Percentiles rank a stretch among this genome's conserved stretches.
Evolutionary conservation across 2,113 vertebrate species (phyloP).

Genomic region (Peromyscus maniculatus): DNA sequence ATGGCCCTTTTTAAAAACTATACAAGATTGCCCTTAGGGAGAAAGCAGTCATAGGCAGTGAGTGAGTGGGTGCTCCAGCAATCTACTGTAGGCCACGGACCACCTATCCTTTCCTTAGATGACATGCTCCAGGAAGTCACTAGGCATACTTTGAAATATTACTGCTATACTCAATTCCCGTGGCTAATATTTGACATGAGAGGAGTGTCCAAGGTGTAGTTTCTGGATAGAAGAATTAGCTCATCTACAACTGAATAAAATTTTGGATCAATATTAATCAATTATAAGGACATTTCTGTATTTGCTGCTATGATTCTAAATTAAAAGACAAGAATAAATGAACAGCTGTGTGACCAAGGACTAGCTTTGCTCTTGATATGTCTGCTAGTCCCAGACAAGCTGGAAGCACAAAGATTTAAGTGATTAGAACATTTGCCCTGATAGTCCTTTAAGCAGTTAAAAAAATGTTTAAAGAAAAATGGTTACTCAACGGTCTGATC

Average conservation of each 20-base stretch:
- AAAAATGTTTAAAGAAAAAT: background rate
- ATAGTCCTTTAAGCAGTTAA: background rate
- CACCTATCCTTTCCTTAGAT: background rate
- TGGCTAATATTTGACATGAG: background rate
- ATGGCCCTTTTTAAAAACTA: background rate
- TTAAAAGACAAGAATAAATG: background rate
- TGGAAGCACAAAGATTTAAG: background rate
- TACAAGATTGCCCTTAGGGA: background rate
- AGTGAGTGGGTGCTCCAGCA: background rate
- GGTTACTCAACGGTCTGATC: too few species aligned
- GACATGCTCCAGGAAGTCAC: background rate
- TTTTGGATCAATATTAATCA: background rate
- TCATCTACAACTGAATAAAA: background rate
- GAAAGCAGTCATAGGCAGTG: background rate
- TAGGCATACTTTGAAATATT: background rate
- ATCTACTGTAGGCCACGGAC: background rate
- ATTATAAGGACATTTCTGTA: background rate
- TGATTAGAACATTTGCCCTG: background rate
- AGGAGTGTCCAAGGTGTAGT: background rate
- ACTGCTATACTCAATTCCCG: background rate
- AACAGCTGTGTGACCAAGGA: background rate
- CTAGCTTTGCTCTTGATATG: background rate
- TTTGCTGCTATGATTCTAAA: background rate
- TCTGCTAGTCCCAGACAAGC: background rate
- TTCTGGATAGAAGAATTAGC: background rate